Conservation (phyloP, 2,888 invertebrate genomes). For the Didymodactylos carnosus region DNA sequence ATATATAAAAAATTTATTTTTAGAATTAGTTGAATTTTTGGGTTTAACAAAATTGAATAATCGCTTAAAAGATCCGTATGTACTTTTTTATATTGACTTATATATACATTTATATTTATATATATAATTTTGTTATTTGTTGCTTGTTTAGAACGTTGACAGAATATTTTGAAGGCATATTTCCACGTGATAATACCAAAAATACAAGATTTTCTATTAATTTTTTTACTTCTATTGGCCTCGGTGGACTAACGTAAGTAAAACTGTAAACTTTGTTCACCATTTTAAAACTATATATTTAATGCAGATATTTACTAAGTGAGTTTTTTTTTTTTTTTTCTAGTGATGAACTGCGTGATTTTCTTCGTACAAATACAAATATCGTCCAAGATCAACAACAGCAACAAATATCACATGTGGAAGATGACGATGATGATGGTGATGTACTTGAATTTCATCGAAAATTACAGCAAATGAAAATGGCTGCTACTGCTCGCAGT, state of each 20-base stretch:
- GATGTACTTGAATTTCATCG: too few species aligned
- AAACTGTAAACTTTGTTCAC: too few species aligned
- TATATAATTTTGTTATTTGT: slow-evolving; percentile 36
- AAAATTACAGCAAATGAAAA: too few species aligned
- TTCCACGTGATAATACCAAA: slow-evolving; percentile 82
- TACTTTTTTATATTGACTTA: slow-evolving; percentile 42
- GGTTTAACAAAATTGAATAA: slow-evolving; percentile 73
- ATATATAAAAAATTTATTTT: slow-evolving; percentile 84
- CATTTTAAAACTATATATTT: background rate
- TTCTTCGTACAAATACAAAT: background rate
- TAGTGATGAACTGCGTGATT: background rate
- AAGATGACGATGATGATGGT: background rate
- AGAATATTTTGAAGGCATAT: slow-evolving; percentile 65
- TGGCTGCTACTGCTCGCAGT: too few species aligned
- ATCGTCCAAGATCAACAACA: too few species aligned
- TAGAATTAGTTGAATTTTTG: slow-evolving; percentile 84
- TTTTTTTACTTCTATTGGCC: slow-evolving; percentile 84
- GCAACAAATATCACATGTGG: background rate
- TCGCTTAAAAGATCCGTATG: slow-evolving; percentile 58
- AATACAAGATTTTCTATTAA: slow-evolving; percentile 92
- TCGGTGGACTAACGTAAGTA: slow-evolving; percentile 70
- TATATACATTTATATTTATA: background rate
- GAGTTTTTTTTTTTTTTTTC: background rate
- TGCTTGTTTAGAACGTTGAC: slow-evolving; percentile 54
- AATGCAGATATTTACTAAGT: too few species aligned